Base-by-base conservation (phyloP, 1,140 invertebrate genomes). In the Drosophila tristis region DNA sequence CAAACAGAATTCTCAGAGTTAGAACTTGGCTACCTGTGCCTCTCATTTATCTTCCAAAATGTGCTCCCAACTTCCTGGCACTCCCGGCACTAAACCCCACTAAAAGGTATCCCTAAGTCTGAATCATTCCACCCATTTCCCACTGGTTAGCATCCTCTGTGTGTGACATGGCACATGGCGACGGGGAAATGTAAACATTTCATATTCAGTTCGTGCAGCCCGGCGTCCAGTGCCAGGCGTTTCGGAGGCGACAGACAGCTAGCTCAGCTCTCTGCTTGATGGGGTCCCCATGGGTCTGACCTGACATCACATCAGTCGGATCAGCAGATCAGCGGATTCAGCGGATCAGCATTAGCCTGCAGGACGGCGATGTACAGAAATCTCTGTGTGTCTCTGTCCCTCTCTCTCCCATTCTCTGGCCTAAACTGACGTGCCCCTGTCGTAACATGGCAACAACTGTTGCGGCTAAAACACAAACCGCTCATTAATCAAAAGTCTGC, bases 341-440 rank as follows among this genome's bases (percentile, higher is more conserved):
- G 11, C 35, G 11, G 35, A 67, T 48, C 45, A 48, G 55, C 66
- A 66, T 48, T 63, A 39, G 35, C 35, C 35, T 39, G 3, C 35
- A 39, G 35, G 35, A 39, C 11, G 35, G 35, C 13, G 35, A 13
- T 39, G 35, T 13, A 39, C 4, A 44, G 31, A 66, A 51, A 70
- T 67, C 70, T 61, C 70, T 54, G 13, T n/a, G 5, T n/a, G 2
- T 53, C 8, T 26, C 25, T n/a, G 2, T 53, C 8, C 15, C 25
- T 11, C 25, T 15, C 9, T 43, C 16, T 55, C 26, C 13, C 15
- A 6, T 0, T 58, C 26, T 23, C 49, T 47, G 56, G 70, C 53
- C 64, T 74, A 65, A 75, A 75, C 61, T 75, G 72, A 75, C 71
- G 55, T 75, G 72, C 61, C 61, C 71, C 53, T 75, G 72, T 75